A percentile compares a stretch with the other conserved stretches of the same genome.
These are phyloP conservation scores for Tiphia femorata DNA, from an alignment of 2,888 invertebrate species.

Conservation along the genomic window DNA sequence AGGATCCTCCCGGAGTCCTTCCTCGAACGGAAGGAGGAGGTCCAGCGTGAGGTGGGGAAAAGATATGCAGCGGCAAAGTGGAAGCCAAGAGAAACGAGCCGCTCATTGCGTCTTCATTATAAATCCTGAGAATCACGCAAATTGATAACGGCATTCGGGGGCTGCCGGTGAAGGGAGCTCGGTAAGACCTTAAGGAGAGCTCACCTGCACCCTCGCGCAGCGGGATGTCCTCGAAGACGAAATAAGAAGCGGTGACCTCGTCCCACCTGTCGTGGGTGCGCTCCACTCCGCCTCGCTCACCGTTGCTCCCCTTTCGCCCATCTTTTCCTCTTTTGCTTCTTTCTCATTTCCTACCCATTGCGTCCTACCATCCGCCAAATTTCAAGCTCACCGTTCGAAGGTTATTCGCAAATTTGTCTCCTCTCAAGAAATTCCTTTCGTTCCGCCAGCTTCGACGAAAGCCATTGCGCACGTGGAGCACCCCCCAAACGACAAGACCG, in stretches of 20 bases:
- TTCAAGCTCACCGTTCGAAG: too few species aligned
- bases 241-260: slow-evolving; percentile 46
- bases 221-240: slow-evolving; percentile 51
- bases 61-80: slow-evolving; percentile 1
- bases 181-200: slow-evolving; percentile 46
- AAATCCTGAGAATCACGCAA: slow-evolving; percentile 64
- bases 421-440: neutral
- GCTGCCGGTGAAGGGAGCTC: slow-evolving; percentile 50
- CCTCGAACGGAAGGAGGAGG: neutral
- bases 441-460: too few species aligned
- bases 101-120: slow-evolving; percentile 65
- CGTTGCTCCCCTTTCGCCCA: slow-evolving; percentile 12
- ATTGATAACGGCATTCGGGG: slow-evolving; percentile 61
- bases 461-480: too few species aligned
- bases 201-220: slow-evolving; percentile 60
- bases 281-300: too few species aligned
- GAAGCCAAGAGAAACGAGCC: slow-evolving; percentile 11
- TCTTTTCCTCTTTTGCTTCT: slow-evolving; percentile 15
- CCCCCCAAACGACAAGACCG: too few species aligned
- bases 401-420: neutral
- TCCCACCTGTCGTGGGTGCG: too few species aligned
- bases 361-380: too few species aligned
- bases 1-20: neutral
- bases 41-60: neutral
- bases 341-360: slow-evolving; percentile 11